These are phyloP conservation scores for Drosophila tanythrix DNA, from an alignment of 2,888 invertebrate species.

Conservation along the genomic window DNA sequence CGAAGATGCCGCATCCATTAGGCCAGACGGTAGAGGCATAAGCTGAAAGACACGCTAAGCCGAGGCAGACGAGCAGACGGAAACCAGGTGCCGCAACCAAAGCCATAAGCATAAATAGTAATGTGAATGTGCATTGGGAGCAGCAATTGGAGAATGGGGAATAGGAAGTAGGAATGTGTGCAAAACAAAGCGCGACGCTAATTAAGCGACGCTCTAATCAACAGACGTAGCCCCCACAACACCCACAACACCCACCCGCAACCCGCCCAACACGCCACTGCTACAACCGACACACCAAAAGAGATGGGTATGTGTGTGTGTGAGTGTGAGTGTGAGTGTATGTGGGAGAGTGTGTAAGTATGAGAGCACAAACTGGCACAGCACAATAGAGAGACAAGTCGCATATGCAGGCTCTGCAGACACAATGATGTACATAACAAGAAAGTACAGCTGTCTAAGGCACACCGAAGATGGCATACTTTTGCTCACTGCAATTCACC, in stretches of 20 bases:
- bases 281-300: constrained; percentile 10
- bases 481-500: constrained; percentile 1
- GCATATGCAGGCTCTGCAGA: constrained; percentile 32
- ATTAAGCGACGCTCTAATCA: constrained; percentile 77
- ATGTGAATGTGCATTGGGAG: constrained; percentile 26
- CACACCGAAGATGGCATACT: neutral
- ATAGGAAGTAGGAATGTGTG: constrained; percentile 45
- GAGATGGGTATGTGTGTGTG: constrained; percentile 12
- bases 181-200: constrained; percentile 62
- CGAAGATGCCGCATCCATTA: constrained; percentile 69
- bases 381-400: constrained; percentile 51
- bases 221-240: constrained; percentile 42
- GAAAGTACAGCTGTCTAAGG: neutral
- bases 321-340: neutral
- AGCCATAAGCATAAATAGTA: constrained; percentile 45
- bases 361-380: constrained; percentile 6
- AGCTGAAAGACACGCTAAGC: constrained; percentile 16
- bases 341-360: neutral
- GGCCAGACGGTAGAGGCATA: constrained; percentile 52
- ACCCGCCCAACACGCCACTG: neutral
- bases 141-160: constrained; percentile 37
- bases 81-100: constrained; percentile 43
- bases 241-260: neutral
- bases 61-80: constrained; percentile 30
- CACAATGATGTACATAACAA: constrained; percentile 37